Percentiles rank a stretch among this genome's conserved stretches.
Evolutionary conservation across 2,113 vertebrate species (phyloP).

Genomic region (Dicerorhinus sumatrensis): DNA sequence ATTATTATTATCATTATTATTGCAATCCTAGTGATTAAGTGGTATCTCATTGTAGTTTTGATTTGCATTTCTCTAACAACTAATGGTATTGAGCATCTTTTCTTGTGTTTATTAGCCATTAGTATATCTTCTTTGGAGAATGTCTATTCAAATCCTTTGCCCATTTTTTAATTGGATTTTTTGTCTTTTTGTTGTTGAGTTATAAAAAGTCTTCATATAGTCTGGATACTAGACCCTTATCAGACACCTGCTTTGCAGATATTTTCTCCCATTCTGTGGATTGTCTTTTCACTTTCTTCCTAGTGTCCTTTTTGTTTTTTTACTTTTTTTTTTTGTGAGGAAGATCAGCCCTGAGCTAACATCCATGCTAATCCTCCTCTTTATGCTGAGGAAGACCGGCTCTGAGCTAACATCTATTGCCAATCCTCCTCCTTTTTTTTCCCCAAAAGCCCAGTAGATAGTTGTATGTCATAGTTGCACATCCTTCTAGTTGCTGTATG

Average conservation of each 20-base stretch:
- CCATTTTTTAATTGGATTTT: neutral
- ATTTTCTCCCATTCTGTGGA: neutral
- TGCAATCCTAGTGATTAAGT: neutral
- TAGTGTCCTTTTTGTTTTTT: neutral
- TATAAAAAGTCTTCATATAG: neutral
- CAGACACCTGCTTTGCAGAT: conserved; percentile 1
- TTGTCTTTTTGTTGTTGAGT: neutral
- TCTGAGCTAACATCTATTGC: too few relatives aligned
- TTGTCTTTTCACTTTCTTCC: neutral
- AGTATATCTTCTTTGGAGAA: neutral
- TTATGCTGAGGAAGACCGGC: too few relatives aligned
- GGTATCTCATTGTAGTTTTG: neutral
- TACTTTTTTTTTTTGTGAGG: too few relatives aligned
- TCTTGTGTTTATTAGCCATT: neutral
- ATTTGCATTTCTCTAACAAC: neutral
- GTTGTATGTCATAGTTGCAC: too few relatives aligned
- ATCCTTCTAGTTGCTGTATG: too few relatives aligned
- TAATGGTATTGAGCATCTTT: neutral
- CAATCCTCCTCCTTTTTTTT: too few relatives aligned
- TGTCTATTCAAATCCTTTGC: neutral
- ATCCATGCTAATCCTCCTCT: too few relatives aligned
- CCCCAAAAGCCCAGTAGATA: too few relatives aligned
- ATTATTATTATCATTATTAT: neutral
- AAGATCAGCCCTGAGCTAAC: too few relatives aligned
- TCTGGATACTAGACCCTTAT: neutral